These are phyloP conservation scores for Heliconius cydno DNA, from an alignment of 2,888 invertebrate species.

Conservation along the genomic window DNA sequence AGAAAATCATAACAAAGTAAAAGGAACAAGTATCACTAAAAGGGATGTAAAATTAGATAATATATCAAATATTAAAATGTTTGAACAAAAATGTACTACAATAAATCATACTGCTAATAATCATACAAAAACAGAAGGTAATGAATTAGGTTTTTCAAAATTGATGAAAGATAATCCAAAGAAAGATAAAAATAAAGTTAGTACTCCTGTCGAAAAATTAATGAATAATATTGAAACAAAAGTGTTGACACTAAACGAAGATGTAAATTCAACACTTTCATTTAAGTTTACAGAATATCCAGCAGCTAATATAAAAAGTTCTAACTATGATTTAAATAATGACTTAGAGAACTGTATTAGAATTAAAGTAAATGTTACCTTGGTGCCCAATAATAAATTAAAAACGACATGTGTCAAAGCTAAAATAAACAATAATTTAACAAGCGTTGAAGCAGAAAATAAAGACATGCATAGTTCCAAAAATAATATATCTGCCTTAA, in stretches of 20 bases:
- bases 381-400: background rate
- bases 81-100: background rate
- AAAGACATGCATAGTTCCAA: background rate
- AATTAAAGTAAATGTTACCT: constrained; percentile 8
- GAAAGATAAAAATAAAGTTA: background rate
- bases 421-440: background rate
- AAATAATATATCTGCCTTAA: background rate
- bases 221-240: background rate
- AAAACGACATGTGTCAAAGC: background rate
- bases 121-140: background rate
- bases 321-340: background rate
- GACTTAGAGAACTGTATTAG: background rate
- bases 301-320: background rate
- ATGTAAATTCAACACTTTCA: constrained; percentile 2
- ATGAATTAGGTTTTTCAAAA: background rate
- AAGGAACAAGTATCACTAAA: background rate
- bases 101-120: background rate
- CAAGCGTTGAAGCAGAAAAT: background rate
- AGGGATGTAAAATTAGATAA: background rate
- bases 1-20: background rate
- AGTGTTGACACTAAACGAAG: constrained; percentile 5
- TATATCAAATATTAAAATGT: background rate
- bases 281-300: constrained; percentile 12
- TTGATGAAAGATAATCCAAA: background rate
- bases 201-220: background rate